Base-by-base conservation (phyloP, 1,140 invertebrate genomes). In the Drosophila bocki region DNA sequence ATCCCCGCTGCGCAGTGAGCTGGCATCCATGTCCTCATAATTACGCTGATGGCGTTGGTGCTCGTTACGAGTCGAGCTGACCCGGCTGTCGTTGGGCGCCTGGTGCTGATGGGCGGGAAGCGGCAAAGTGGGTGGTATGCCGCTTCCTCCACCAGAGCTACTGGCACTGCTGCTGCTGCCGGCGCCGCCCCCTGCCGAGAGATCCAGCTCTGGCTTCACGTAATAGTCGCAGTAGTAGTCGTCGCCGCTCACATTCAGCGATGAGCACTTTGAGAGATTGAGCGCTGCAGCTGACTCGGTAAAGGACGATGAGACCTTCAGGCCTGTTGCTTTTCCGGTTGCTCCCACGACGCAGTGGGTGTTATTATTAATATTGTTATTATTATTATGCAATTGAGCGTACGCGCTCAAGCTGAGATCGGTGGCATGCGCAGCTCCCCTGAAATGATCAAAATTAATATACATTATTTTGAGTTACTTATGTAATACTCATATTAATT, bases 231-330 rank as follows among this genome's bases (percentile, higher is more conserved):
- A 69, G 58, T 82, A 92, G 29, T 79, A 92, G 54, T 92, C 91
- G 7, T 92, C 91, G 29, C 62, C 69, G 60, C 61, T 80, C 22
- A 80, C n/a, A 37, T 83, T 87, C 22, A 87, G 37, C 0, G 65
- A 56, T 8, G 91, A 79, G 48, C 91, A 88, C 64, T 92, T 92
- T 2, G 91, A 92, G 8, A 92, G 76, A 80, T 92, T 92, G n/a
- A 92, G 58, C 29, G 65, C 84, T n/a, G 80, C 39, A 41, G 77
- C 75, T 3, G 83, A 77, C 1, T 92, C 91, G 45, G 68, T 82
- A 44, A 81, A 92, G n/a, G 86, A 67, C 11, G 86, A 75, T 59
- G 54, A 78, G 8, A 86, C 53, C 72, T 92, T 92, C 1, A 75
- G 29, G 0, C 61, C 53, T 13, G 45, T 45, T n/a, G 69, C 56